Conservation (phyloP, 2,797 vertebrate species). For the Tenualosa thibaudeaui region DNA sequence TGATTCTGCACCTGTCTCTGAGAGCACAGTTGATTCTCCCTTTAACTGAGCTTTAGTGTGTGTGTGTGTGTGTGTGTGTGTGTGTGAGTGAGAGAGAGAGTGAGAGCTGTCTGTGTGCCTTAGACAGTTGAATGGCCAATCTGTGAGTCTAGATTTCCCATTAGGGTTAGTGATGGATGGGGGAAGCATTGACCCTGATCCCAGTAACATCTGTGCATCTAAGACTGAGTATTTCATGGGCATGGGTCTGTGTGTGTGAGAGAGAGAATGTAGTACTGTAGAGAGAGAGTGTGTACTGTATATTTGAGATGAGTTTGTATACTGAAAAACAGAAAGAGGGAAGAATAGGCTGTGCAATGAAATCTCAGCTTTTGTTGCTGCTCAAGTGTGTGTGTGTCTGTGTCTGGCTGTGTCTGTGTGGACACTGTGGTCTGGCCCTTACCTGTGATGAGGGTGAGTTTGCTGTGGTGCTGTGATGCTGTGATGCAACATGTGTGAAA, state of each 20-base stretch:
- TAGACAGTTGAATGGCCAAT: background rate
- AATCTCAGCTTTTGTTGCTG: background rate
- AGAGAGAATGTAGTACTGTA: constrained; percentile 9
- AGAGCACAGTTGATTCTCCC: constrained; percentile 16
- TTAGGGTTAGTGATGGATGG: constrained; percentile 17
- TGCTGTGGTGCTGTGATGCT: constrained; percentile 38
- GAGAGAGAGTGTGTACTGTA: background rate
- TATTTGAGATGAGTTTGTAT: background rate
- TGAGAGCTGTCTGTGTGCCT: background rate
- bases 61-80: constrained; percentile 2
- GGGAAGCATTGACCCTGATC: constrained; percentile 10
- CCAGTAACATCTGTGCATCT: constrained; percentile 30
- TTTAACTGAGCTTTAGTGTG: constrained; percentile 5
- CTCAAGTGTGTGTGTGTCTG: background rate
- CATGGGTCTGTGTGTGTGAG: background rate
- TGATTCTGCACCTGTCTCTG: constrained; percentile 38
- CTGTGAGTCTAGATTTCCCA: constrained; percentile 13
- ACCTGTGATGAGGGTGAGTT: background rate
- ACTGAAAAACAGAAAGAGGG: background rate
- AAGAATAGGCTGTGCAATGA: background rate
- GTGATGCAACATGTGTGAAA: constrained; percentile 44
- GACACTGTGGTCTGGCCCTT: background rate
- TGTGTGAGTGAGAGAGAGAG: background rate
- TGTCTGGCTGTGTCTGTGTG: background rate
- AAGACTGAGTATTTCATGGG: constrained; percentile 15